phyloP scores from a whole-genome alignment of 2,113 vertebrate species.

The Pseudorhombus dupliciocellatus region DNA sequence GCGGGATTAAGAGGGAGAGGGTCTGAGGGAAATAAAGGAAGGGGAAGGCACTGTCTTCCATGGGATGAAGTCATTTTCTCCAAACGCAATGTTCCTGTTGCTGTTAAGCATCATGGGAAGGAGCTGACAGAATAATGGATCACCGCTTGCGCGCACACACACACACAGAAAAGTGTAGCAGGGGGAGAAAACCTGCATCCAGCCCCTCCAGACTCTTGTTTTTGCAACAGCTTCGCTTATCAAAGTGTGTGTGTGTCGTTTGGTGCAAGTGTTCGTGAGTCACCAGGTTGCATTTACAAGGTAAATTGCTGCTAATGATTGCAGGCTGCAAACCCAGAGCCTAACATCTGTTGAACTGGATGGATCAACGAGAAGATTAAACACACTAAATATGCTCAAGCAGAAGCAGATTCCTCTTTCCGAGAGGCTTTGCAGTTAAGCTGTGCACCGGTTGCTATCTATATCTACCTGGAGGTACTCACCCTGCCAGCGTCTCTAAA shows the following conservation, averaged over 20 bases:
- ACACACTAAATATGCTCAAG: conserved; percentile 7
- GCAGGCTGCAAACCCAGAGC: conserved; percentile 50
- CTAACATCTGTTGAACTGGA: conserved; percentile 58
- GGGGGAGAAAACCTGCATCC: not conserved
- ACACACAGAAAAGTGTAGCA: not conserved
- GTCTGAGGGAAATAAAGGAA: conserved; percentile 46
- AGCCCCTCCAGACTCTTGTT: not conserved
- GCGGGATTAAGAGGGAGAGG: not conserved
- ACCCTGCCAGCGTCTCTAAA: conserved; percentile 17
- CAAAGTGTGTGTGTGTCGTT: conserved; percentile 3
- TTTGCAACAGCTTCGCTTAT: not conserved
- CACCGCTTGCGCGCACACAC: conserved; percentile 49
- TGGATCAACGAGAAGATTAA: conserved; percentile 21
- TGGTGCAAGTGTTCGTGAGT: conserved; percentile 19
- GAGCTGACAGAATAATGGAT: conserved; percentile 72
- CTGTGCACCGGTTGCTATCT: conserved; percentile 11
- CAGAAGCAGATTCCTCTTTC: not conserved
- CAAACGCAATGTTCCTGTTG: conserved; percentile 60
- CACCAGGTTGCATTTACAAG: conserved; percentile 39
- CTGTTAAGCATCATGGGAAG: conserved; percentile 68
- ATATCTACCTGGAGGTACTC: conserved; percentile 8
- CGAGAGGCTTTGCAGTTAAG: not conserved
- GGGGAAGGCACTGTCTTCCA: conserved; percentile 50
- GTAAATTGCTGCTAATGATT: conserved; percentile 53
- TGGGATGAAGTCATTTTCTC: conserved; percentile 71